Evolutionary conservation across 2,888 invertebrate species (phyloP), one percentile per base, ranked within the genome.

Genomic region (Nomada ferruginata): DNA sequence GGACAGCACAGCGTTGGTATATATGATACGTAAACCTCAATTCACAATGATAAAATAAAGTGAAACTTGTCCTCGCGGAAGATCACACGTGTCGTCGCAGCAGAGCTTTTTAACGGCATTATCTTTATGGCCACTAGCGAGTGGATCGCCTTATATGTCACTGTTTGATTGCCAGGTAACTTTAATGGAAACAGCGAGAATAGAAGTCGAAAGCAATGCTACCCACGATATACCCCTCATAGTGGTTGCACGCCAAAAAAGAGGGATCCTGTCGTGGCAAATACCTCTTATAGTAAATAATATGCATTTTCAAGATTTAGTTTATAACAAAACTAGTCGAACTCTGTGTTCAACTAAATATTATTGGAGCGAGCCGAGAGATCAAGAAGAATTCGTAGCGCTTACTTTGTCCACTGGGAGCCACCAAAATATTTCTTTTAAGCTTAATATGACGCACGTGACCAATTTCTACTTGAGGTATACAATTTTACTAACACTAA

Each of bases 221-320:
- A 95, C 94, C 68, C 91, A 93, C 50, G 94, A 95, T 0, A 95
- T 94, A 84, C 97, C 97, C 0, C 93, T 97, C 7, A 95, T 97
- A 86, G 95, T 97, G 75, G 97, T 97, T 0, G 96, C 97, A 0
- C 94, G 96, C 59, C 97, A 97, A 91, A 96, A 96, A 86, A 95
- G 95, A 91, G 96, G 96, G 65, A 96, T 97, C 1, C 94, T 97
- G 76, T 97, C 97, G 0, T 97, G 97, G 97, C 96, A 97, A 90
- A 94, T 97, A 11, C 97, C 97, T 0, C 94, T 96, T 88, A 89
- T 95, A 65, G 95, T 97, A 0, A 95, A 95, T 75, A 81, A 79
- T 18, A 50, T 26, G 9, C 93, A 90, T 79, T 83, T 87, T 20
- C 70, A 88, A 79, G 68, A 85, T 23, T 71, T 83, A 13, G 79